Evolutionary conservation across 2,797 vertebrate genomes (phyloP), one percentile per base, ranked within the genome.

Genomic region (Tenualosa ilisha): DNA sequence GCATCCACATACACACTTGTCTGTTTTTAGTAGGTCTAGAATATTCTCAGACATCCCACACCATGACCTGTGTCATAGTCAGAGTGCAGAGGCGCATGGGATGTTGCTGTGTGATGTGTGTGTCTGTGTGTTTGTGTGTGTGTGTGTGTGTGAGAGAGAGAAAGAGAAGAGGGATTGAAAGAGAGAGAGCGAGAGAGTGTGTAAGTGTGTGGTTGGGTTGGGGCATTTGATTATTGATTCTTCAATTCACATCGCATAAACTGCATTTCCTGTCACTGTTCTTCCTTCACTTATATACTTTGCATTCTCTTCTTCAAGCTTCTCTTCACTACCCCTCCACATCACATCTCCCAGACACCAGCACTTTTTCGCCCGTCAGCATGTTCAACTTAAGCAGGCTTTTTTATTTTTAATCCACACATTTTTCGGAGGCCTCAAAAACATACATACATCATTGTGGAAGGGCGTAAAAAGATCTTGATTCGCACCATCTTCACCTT

Each of bases 61-160:
- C 85, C 88, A 68, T 88, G 89, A 90, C 87, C 90, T 86, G 89
- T 90, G 91, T 92, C 87, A 83, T 90, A 90, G 85, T 86, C 84
- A 86, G 87, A 86, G 59, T 86, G 24, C 54, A 86, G 89, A 89
- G 88, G 88, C 6, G 87, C 84, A 82, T 84, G 88, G 90, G 91
- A 91, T 91, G 83, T 90, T 93, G 85, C 83, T 83, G 86, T 89
- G 84, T 89, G 87, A 86, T 92, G 89, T 91, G 88, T 92, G 88
- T 88, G 89, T 82, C 63, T 26, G 89, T 82, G 83, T n/a, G 87
- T 84, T 83, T 84, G 83, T 86, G 81, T 83, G 89, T 86, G 82
- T 54, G 61, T 24, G 89, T 92, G 91, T 87, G 91, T 93, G 91
- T 90, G 88, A 90, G 88, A 24, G 82, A 53, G 81, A 13, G 15